Base-by-base conservation (phyloP, 92 coral and sea anemone genomes). In the Zoanthus sansibaricus region DNA sequence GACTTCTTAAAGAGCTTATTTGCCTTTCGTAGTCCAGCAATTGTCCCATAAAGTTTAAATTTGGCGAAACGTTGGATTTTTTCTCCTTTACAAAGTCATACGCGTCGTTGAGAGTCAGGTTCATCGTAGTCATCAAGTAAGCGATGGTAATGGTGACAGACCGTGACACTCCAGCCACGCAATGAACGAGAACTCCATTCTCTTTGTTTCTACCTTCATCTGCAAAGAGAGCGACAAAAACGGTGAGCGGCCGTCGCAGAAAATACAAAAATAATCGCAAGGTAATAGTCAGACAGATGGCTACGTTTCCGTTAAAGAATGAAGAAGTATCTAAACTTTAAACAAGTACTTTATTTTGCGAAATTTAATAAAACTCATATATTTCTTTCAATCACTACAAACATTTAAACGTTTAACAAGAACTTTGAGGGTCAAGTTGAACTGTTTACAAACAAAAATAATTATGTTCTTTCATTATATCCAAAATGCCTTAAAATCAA, bases 41-140 rank as follows among this genome's bases (percentile, higher is more conserved):
- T 70, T 97, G 99, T n/a, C 99, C 99, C 99, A 97, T 97, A 64
- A 97, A 97, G 89, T 96, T 95, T 21, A 97, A 94, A 73, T 97
- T 97, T 5, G 99, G 99, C 12, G 98, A 95, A 10, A 97, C 98
- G 67, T 96, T 96, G 21, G 99, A 93, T 88, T 97, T 97, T 76
- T 96, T 94, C 84, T 94, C 96, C 82, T 97, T 97, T 16, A 97
- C 99, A 45, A 97, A 94, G 88, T 97, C 99, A 87, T 97, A 97
- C 17, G 99, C 99, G 84, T 95, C 99, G 83, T 97, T 97, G 9
- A 97, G 88, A 84, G 87, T 89, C 74, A 97, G 83, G 82, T 88
- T 91, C 61, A 90, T 89, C 14, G 94, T 88, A 4, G 92, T 91
- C 93, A 97, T 97, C 16, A 97, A 91, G 77, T 97, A 97, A n/a